Base-by-base conservation (phyloP, 2,113 vertebrate species). In the Hippolais icterina region DNA sequence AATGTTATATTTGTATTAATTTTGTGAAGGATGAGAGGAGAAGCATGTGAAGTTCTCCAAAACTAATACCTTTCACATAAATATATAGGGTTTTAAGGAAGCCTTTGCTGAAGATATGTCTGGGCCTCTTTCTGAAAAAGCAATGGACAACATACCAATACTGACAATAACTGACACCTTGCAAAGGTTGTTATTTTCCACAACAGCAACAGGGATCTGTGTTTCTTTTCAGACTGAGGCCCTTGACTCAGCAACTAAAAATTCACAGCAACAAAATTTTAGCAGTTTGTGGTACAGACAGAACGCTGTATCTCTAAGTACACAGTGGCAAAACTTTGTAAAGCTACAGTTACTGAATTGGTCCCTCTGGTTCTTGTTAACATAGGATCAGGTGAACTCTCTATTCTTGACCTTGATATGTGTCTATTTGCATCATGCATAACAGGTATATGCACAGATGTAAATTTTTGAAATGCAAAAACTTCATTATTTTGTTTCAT, bases 121-220 rank as follows among this genome's bases (percentile, higher is more conserved):
- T 79, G 19, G 15, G 1, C 20, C 79, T 56, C 23, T 57, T 61
- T 24, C 31, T 71, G 18, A 49, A 87, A 89, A 50, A 61, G 0
- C 29, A 47, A 23, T 21, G 33, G 24, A 37, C 11, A 10, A 37
- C 11, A 10, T 12, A 15, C 5, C 20, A 41, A 19, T 24, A 65
- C 5, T 24, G 12, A 20, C 33, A 60, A 33, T 19, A 82, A 9
- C 0, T 1, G 25, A 22, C 22, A 57, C 9, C 21, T 79, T 60
- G 31, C 16, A n/a, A 79, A 52, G 33, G 37, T 19, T 4, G 3
- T 21, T 47, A 27, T 19, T 57, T 31, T 61, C 9, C n/a, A 44
- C n/a, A 31, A 57, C 37, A 61, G 35, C 28, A 76, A 6, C 12
- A 42, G 2, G 0, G 0, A 5, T 22, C 23, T 64, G 5, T n/a